Evolutionary conservation across 2,797 vertebrate species (phyloP).

Genomic region (Sebastes dallii): DNA sequence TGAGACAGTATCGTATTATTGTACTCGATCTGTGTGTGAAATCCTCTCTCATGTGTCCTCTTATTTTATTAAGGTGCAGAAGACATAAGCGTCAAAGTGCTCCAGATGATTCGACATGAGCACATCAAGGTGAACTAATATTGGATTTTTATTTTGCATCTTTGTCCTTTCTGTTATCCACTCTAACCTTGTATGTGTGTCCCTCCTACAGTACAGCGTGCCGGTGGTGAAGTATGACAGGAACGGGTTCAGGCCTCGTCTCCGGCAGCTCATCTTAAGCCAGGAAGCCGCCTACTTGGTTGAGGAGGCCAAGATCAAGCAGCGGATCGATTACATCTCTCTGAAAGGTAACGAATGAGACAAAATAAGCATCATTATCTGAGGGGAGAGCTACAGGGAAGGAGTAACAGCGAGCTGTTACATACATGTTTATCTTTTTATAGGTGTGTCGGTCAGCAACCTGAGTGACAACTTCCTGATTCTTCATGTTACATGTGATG

Average conservation of each 20-base stretch:
- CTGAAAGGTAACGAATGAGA: slow-evolving; percentile 83
- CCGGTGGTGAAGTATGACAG: slow-evolving; percentile 93
- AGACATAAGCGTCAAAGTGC: slow-evolving; percentile 89
- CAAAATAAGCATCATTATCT: neutral
- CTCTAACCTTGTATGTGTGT: neutral
- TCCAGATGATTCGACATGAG: slow-evolving; percentile 87
- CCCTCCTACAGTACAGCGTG: slow-evolving; percentile 85
- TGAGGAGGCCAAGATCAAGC: slow-evolving; percentile 92
- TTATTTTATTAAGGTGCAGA: slow-evolving; percentile 77
- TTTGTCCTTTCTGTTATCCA: neutral
- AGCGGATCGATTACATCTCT: slow-evolving; percentile 87
- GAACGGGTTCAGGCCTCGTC: slow-evolving; percentile 90
- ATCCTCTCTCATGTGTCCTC: neutral
- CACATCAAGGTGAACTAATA: slow-evolving; percentile 86
- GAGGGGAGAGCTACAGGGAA: neutral
- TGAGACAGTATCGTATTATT: neutral
- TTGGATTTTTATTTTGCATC: neutral
- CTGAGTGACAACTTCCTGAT: slow-evolving; percentile 91
- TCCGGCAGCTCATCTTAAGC: slow-evolving; percentile 89
- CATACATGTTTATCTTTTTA: neutral
- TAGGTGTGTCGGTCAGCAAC: slow-evolving; percentile 93
- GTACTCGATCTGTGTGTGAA: neutral
- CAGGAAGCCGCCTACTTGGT: slow-evolving; percentile 87
- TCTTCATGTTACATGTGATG: slow-evolving; percentile 88
- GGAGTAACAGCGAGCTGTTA: no score